A percentile compares a stretch with the other conserved stretches of the same genome.
phyloP scores from a whole-genome alignment of 2,888 invertebrate species.

The Andrena bucephala region DNA sequence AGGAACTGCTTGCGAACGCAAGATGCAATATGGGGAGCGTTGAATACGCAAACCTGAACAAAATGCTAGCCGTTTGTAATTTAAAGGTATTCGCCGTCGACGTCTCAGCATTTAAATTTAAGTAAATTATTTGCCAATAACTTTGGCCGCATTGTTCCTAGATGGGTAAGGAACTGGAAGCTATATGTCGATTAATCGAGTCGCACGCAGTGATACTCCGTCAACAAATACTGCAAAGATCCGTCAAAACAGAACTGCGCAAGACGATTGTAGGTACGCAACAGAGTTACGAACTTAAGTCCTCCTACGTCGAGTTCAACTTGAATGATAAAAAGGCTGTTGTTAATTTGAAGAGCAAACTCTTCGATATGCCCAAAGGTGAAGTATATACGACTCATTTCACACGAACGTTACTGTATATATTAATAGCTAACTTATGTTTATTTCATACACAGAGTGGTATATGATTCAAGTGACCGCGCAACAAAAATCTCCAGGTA shows the following conservation, averaged over 20 bases:
- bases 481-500: conserved; percentile 70
- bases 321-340: conserved; percentile 53
- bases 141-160: conserved; percentile 18
- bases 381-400: conserved; percentile 9
- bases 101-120: not conserved
- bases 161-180: conserved; percentile 74
- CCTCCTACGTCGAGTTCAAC: conserved; percentile 69
- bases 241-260: conserved; percentile 74
- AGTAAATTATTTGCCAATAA: not conserved
- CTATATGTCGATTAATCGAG: conserved; percentile 78
- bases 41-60: conserved; percentile 75
- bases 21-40: conserved; percentile 67
- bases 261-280: conserved; percentile 54
- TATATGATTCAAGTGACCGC: conserved; percentile 81
- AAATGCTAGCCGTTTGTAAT: conserved; percentile 75
- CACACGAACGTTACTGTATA: not conserved
- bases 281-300: conserved; percentile 73
- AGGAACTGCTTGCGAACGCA: conserved; percentile 47
- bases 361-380: conserved; percentile 80
- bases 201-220: conserved; percentile 80
- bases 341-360: conserved; percentile 67
- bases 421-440: not conserved
- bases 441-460: conserved; percentile 78
- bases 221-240: conserved; percentile 78
- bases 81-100: conserved; percentile 66